Conservation (phyloP, 2,888 invertebrate genomes). For the Folsomia manolachei region DNA sequence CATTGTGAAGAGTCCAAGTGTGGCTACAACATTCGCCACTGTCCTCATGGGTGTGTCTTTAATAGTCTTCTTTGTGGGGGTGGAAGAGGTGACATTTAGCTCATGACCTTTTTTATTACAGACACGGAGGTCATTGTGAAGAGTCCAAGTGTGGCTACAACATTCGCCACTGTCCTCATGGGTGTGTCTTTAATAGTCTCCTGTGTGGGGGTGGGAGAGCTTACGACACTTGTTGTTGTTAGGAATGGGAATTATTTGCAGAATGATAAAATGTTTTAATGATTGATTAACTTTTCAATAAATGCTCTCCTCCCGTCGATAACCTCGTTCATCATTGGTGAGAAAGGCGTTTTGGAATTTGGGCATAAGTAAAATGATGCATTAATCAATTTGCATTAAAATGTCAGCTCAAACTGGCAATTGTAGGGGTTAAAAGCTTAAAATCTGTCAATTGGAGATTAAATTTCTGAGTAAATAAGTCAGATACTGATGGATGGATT, state of each 20-base stretch:
- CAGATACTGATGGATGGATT: too few relatives aligned
- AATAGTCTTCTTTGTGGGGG: slow-evolving; percentile 37
- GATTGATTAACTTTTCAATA: too few relatives aligned
- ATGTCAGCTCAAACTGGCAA: too few relatives aligned
- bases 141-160: slow-evolving; percentile 43
- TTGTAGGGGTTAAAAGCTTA: too few relatives aligned
- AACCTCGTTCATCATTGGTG: too few relatives aligned
- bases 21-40: slow-evolving; percentile 43
- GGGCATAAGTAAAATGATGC: too few relatives aligned
- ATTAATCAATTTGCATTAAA: too few relatives aligned
- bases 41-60: slow-evolving; percentile 44
- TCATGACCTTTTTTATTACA: not conserved
- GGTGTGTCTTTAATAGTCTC: slow-evolving; percentile 41
- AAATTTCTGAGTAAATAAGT: too few relatives aligned
- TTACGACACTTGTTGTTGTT: slow-evolving; percentile 43
- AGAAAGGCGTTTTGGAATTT: too few relatives aligned
- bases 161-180: slow-evolving; percentile 43
- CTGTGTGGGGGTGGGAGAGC: slow-evolving; percentile 29
- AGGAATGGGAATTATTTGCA: not conserved
- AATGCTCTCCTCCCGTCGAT: too few relatives aligned
- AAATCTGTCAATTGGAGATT: too few relatives aligned
- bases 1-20: slow-evolving; percentile 40
- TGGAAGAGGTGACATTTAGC: not conserved
- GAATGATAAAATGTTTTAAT: not conserved
- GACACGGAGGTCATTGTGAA: slow-evolving; percentile 33